Percentiles rank a stretch among this genome's conserved stretches.
phyloP scores from a whole-genome alignment of 1,140 invertebrate genomes.

The Drosophila parabipectinata region DNA sequence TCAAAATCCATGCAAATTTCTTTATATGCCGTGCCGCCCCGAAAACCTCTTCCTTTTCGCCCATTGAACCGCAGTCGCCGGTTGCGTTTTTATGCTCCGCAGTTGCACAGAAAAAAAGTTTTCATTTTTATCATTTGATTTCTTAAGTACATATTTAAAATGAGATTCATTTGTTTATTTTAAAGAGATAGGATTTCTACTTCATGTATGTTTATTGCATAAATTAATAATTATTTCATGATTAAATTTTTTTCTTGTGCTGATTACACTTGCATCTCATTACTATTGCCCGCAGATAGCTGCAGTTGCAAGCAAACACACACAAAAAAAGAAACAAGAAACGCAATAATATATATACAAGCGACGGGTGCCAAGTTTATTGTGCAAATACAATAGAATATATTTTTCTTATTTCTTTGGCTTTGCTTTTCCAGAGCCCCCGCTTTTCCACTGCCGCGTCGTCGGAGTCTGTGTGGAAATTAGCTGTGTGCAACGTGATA shows the following conservation, averaged over 20 bases:
- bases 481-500: conserved; percentile 77
- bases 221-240: neutral
- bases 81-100: conserved; percentile 23
- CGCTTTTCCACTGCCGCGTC: neutral
- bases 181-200: neutral
- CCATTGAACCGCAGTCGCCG: conserved; percentile 9
- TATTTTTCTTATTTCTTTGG: conserved; percentile 60
- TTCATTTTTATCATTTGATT: neutral
- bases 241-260: neutral
- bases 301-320: conserved; percentile 46
- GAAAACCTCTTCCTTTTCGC: neutral
- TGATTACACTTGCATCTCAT: conserved; percentile 61
- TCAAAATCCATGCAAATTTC: conserved; percentile 78
- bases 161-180: no score
- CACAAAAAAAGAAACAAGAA: conserved; percentile 25
- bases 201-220: neutral
- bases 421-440: conserved; percentile 1
- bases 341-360: conserved; percentile 48
- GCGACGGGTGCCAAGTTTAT: conserved; percentile 67
- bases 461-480: conserved; percentile 43
- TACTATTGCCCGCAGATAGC: conserved; percentile 70
- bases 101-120: conserved; percentile 1
- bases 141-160: neutral
- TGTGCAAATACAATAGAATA: conserved; percentile 80
- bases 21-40: conserved; percentile 52